A percentile compares a stretch with the other conserved stretches of the same genome.
Evolutionary conservation across 1,140 invertebrate species (phyloP).

Genomic region (Aphidius ervi): DNA sequence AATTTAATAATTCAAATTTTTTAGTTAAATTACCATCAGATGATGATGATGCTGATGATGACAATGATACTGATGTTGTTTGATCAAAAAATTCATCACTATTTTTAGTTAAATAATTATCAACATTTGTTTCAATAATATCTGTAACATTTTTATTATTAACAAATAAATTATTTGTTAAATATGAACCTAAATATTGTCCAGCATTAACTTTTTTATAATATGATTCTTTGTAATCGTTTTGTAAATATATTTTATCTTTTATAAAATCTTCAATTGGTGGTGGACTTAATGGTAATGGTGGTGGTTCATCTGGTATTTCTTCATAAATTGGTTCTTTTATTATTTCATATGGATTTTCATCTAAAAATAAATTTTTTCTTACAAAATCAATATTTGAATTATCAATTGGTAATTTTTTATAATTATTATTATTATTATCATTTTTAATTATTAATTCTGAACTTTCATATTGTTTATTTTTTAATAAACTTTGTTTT

Average conservation of each 20-base stretch:
- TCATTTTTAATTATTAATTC: conserved; percentile 39
- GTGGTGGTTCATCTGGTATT: conserved; percentile 74
- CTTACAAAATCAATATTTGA: conserved; percentile 43
- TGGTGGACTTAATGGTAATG: conserved; percentile 69
- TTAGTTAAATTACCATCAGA: conserved; percentile 57
- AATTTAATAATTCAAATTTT: conserved; percentile 84
- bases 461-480: conserved; percentile 41
- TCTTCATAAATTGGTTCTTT: conserved; percentile 86
- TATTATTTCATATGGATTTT: conserved; percentile 74
- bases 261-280: conserved; percentile 51
- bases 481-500: conserved; percentile 46
- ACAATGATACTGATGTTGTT: conserved; percentile 19
- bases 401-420: conserved; percentile 45
- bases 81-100: conserved; percentile 42
- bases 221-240: conserved; percentile 59
- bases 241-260: conserved; percentile 52
- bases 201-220: conserved; percentile 57
- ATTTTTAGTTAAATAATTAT: conserved; percentile 40
- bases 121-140: conserved; percentile 16
- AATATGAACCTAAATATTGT: conserved; percentile 78
- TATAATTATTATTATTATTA: conserved; percentile 33
- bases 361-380: conserved; percentile 52
- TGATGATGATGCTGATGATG: conserved; percentile 19
- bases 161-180: conserved; percentile 66
- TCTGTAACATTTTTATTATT: conserved; percentile 53